Base-by-base conservation (phyloP, 2,888 invertebrate species). In the Rhingia campestris region DNA sequence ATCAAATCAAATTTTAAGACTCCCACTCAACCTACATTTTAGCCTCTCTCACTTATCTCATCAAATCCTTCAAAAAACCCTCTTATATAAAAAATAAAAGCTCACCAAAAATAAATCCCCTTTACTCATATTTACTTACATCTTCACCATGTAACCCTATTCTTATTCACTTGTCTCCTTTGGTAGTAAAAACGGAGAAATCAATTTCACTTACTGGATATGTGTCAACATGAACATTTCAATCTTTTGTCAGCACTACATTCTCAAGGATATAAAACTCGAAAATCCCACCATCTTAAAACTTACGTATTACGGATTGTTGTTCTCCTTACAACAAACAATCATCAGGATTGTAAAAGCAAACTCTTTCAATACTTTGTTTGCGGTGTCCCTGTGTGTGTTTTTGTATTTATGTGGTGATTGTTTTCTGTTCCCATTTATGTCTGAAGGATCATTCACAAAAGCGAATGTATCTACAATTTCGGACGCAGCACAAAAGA, bases 401-500 rank as follows among this genome's bases (percentile, higher is more conserved):
- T 22, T 22, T 22, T 1, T 22, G 22, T 22, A 22, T 22, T 22
- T 22, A 22, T 22, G 33, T 59, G 56, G 63, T 35, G 74, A 74
- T 69, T 81, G 74, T 74, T 63, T 81, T 75, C 67, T 58, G 74
- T 58, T 74, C 45, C 63, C 76, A 70, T 66, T 69, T 59, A 39
- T 47, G 59, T 64, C 76, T 70, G 47, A 81, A 59, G 64, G 69
- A 75, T 74, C 74, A 81, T 81, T 81, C 74, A 61, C 32, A 51
- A 30, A 49, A 49, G 10, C 49, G 6, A n/a, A 4, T 54, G 49
- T 43, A 64, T 67, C 61, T 67, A 49, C 35, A 35, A 41, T 51
- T 30, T 58, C 30, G 39, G 22, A 47, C 6, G 22, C 22, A 30
- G 22, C 53, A 63, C 30, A 63, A 59, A 43, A 43, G 49, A 56